phyloP scores from a whole-genome alignment of 2,113 vertebrate genomes.

The Actinemys pallida region DNA sequence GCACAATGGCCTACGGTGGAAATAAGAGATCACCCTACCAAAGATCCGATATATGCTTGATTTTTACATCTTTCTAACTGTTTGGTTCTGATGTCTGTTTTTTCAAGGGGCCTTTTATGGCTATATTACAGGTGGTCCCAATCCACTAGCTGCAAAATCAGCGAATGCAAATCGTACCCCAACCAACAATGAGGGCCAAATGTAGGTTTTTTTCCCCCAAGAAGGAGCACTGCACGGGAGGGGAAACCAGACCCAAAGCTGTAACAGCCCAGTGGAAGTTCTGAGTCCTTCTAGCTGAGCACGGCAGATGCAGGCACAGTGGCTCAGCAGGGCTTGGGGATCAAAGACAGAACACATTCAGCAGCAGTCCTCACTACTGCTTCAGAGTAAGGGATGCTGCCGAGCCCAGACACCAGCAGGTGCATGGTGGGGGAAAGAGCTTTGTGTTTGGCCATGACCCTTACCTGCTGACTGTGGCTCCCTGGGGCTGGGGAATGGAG shows the following conservation, averaged over 20 bases:
- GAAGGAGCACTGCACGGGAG: neutral
- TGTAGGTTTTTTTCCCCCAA: neutral
- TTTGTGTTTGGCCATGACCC: neutral
- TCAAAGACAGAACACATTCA: neutral
- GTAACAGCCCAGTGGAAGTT: neutral
- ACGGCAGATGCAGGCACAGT: neutral
- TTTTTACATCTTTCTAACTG: neutral
- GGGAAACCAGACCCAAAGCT: neutral
- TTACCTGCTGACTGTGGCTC: neutral
- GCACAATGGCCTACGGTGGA: neutral
- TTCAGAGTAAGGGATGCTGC: neutral
- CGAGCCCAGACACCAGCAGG: neutral
- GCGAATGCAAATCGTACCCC: neutral
- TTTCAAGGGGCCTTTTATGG: neutral
- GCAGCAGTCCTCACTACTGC: neutral
- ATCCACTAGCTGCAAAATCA: slow-evolving; percentile 15
- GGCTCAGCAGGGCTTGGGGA: neutral
- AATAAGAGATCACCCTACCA: neutral
- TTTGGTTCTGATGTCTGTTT: neutral
- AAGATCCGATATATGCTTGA: neutral
- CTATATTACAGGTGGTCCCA: neutral
- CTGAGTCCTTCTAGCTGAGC: neutral
- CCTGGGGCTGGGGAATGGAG: neutral
- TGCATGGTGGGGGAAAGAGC: neutral
- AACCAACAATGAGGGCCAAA: neutral